These are phyloP conservation scores for Drosophila antonietae DNA, from an alignment of 2,888 invertebrate species.

Conservation along the genomic window DNA sequence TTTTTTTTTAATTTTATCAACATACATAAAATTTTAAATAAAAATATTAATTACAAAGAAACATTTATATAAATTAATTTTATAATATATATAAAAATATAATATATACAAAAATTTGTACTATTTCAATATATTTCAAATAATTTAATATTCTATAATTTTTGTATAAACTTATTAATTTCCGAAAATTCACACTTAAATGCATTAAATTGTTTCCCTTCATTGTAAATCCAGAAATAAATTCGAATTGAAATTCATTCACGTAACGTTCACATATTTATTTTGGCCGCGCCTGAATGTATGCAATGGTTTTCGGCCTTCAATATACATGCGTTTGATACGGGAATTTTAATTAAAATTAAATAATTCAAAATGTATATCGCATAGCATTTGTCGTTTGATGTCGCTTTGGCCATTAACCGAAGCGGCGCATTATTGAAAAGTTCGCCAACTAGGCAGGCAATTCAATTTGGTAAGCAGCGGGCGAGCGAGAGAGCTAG, in stretches of 20 bases:
- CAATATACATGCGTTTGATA: constrained; percentile 2
- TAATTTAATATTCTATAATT: neutral
- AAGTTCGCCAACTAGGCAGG: constrained; percentile 49
- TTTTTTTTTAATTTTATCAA: no score
- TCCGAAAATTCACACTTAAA: no score
- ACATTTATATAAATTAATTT: no score
- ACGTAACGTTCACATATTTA: neutral
- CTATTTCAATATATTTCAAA: no score
- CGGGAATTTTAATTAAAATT: constrained; percentile 69
- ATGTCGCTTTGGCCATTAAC: constrained; percentile 61
- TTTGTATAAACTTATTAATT: neutral
- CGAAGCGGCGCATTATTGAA: constrained; percentile 60
- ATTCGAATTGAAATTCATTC: constrained; percentile 2
- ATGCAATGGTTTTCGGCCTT: constrained; percentile 31
- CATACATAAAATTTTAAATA: no score
- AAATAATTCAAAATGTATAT: constrained; percentile 68
- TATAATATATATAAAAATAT: no score
- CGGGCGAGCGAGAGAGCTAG: constrained; percentile 9
- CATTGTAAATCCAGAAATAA: neutral
- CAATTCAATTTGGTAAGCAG: constrained; percentile 59
- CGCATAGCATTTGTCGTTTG: constrained; percentile 31
- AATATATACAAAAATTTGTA: no score
- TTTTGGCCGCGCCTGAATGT: constrained; percentile 31
- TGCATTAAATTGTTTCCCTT: no score
- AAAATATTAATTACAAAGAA: no score